Percentiles rank a stretch among this genome's conserved stretches.
Conservation (phyloP, 2,797 vertebrate species). For the Gambusia yucatana region DNA sequence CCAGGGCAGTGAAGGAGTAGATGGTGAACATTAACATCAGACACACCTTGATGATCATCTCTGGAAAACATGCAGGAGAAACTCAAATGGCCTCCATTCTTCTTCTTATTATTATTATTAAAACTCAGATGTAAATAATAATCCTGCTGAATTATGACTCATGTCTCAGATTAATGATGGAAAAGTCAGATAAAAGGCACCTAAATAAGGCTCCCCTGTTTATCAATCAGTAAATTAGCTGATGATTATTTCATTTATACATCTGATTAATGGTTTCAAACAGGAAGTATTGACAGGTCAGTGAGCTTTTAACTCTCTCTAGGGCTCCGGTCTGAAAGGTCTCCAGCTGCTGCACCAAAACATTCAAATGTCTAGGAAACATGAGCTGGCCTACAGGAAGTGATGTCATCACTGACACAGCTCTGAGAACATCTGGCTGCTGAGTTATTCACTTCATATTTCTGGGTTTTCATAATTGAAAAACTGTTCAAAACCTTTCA, state of each 20-base stretch:
- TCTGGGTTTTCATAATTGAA: neutral
- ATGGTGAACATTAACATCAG: slow-evolving; percentile 92
- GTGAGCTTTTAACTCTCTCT: neutral
- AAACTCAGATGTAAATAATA: too few relatives aligned
- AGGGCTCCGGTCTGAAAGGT: neutral
- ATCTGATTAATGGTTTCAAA: too few relatives aligned
- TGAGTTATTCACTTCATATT: neutral
- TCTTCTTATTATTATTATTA: too few relatives aligned
- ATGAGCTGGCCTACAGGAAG: neutral
- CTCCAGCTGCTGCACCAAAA: neutral
- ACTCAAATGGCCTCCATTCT: neutral
- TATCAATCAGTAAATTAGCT: too few relatives aligned
- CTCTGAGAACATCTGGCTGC: neutral
- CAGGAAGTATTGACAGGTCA: neutral
- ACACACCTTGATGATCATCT: slow-evolving; percentile 90
- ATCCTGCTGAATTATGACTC: too few relatives aligned
- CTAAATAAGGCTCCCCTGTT: too few relatives aligned
- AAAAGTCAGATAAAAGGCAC: too few relatives aligned
- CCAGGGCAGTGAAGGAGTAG: slow-evolving; percentile 88
- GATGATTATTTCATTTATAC: too few relatives aligned
- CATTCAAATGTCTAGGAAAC: neutral
- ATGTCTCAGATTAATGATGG: too few relatives aligned
- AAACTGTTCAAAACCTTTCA: neutral
- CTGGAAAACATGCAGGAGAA: slow-evolving; percentile 69
- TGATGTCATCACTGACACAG: neutral